These are phyloP conservation scores for Heliothis subflexa DNA, from an alignment of 1,140 invertebrate species.

Conservation along the genomic window DNA sequence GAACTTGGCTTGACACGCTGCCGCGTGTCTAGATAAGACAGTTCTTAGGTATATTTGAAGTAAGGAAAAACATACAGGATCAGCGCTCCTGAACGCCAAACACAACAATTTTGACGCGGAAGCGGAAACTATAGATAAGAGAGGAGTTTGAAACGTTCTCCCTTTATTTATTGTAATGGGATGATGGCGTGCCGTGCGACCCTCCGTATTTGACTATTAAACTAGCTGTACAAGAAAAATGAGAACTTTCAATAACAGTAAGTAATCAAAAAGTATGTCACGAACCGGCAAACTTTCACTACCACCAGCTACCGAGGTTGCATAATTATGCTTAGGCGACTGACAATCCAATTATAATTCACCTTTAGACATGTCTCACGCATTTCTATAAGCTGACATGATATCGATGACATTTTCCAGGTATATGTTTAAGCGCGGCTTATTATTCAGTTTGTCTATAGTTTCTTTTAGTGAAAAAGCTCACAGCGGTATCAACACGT, in stretches of 20 bases:
- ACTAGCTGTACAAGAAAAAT: slow-evolving; percentile 11
- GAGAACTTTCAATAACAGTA: slow-evolving; percentile 23
- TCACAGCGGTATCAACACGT: too few relatives aligned
- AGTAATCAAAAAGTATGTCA: slow-evolving; percentile 44
- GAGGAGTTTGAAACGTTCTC: not conserved
- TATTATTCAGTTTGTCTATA: not conserved
- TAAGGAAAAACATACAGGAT: not conserved
- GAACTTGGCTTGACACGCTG: too few relatives aligned
- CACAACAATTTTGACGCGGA: slow-evolving; percentile 4
- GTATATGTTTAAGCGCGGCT: not conserved
- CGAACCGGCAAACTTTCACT: slow-evolving; percentile 51
- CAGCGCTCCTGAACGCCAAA: slow-evolving; percentile 21
- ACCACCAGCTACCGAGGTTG: slow-evolving; percentile 33
- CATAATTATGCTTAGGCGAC: slow-evolving; percentile 15
- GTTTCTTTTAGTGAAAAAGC: too few relatives aligned
- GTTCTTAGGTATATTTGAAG: not conserved
- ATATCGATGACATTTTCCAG: not conserved
- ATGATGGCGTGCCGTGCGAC: not conserved
- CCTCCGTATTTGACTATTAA: slow-evolving; percentile 21
- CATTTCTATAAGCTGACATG: not conserved
- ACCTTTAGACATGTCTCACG: not conserved
- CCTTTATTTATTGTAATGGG: slow-evolving; percentile 13
- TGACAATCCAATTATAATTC: slow-evolving; percentile 28
- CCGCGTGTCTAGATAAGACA: too few relatives aligned
- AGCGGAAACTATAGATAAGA: slow-evolving; percentile 30